These are phyloP conservation scores for Galaxias olidus DNA, from an alignment of 2,797 vertebrate genomes.

Conservation along the genomic window DNA sequence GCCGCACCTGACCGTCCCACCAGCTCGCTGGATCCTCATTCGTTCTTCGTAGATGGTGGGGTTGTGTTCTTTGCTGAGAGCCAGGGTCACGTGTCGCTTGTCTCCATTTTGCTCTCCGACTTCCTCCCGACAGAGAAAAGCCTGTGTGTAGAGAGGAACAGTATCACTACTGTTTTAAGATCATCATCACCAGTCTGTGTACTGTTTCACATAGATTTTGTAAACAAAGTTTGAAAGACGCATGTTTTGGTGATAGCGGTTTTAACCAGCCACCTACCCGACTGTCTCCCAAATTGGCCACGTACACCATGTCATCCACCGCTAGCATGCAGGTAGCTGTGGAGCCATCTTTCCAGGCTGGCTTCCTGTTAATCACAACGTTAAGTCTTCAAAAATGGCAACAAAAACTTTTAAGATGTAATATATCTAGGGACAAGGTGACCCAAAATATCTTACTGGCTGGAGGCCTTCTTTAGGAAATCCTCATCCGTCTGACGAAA, in stretches of 20 bases:
- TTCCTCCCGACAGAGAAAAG: conserved; percentile 88
- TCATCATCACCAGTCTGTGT: neutral
- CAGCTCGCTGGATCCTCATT: conserved; percentile 96
- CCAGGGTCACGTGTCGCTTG: conserved; percentile 77
- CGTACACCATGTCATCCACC: conserved; percentile 87
- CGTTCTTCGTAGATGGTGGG: conserved; percentile 94
- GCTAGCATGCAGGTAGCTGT: conserved; percentile 91
- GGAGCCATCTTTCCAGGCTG: conserved; percentile 96
- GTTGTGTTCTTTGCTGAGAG: conserved; percentile 94
- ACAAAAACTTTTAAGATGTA: neutral
- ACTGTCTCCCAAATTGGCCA: conserved; percentile 96
- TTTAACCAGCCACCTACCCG: conserved; percentile 68
- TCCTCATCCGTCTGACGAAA: conserved; percentile 95
- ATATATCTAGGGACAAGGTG: too few species aligned
- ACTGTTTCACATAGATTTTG: neutral
- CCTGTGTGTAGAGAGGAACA: conserved; percentile 73
- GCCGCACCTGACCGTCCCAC: conserved; percentile 89
- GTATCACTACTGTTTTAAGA: neutral
- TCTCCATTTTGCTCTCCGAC: conserved; percentile 73
- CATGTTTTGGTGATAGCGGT: neutral
- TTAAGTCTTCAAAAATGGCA: too few species aligned
- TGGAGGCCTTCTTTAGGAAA: conserved; percentile 93
- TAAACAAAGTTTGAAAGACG: neutral
- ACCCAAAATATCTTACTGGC: conserved; percentile 81
- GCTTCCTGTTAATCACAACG: conserved; percentile 80